Evolutionary conservation across 1,140 invertebrate genomes (phyloP), one percentile per base, ranked within the genome.

Genomic region (Drosophila orosa): DNA sequence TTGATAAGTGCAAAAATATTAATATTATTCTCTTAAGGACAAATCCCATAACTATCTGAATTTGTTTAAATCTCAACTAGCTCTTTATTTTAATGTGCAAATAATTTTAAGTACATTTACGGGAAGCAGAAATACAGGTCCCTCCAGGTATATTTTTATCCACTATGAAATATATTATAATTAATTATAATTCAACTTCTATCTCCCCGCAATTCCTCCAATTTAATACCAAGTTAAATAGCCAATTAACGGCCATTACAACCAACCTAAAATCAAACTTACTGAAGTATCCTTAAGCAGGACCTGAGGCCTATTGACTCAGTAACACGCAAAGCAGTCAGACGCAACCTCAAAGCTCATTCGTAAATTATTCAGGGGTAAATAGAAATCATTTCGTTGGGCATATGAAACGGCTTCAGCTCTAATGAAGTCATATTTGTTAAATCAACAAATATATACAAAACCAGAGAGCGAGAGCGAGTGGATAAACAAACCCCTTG

Each of bases 381-480:
- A 71, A 71, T 58, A 69, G 22, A 45, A 45, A 55, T 67, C 68
- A 63, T 40, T 37, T 40, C 56, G 33, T 22, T 52, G 35, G 6
- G 31, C 22, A 67, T 73, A 61, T 67, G 62, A 67, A 76, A 73
- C 66, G 54, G 62, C 82, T 78, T 65, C 19, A 52, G 48, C 52
- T 44, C 74, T 89, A 80, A 87, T 87, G 76, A 87, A 87, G 84
- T 87, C 84, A 87, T 87, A 71, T 89, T 87, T 89, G 80, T 89
- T 84, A 72, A 83, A 72, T 45, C 45, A 76, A 80, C 72, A 87
- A 63, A 67, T 33, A 52, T 22, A 60, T 65, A 57, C 45, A 35
- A 68, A 35, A 13, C 54, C 29, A 40, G 27, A 69, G 10, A 33
- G 6, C 4, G 40, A 42, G 31, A 45, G 31, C 58, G 58, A 82